Conservation (phyloP, 2,888 invertebrate species). For the Lycocerus yunnanus region DNA sequence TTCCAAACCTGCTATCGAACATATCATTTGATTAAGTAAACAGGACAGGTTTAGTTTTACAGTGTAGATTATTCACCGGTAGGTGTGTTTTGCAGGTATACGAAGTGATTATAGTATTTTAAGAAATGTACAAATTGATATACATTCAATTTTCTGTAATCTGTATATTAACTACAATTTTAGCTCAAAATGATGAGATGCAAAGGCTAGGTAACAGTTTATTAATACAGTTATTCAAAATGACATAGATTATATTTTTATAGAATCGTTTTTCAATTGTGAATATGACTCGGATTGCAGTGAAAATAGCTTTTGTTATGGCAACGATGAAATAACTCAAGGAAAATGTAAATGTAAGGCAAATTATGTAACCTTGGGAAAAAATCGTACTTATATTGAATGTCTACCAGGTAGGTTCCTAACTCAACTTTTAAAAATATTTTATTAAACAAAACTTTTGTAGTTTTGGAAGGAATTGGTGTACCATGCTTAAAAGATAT, state of each 20-base stretch:
- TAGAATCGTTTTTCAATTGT: conserved; percentile 39
- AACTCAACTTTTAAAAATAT: neutral
- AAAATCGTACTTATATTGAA: conserved; percentile 51
- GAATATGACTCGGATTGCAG: conserved; percentile 44
- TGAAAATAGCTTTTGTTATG: conserved; percentile 49
- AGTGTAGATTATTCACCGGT: neutral
- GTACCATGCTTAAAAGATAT: conserved; percentile 45
- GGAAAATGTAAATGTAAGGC: conserved; percentile 54
- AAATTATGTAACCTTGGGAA: conserved; percentile 50
- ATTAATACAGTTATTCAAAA: neutral
- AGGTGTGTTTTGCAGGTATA: neutral
- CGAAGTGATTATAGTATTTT: neutral
- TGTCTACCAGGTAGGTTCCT: conserved; percentile 50
- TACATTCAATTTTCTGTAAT: neutral
- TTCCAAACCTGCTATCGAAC: neutral
- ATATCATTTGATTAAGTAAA: neutral
- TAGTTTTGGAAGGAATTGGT: conserved; percentile 42
- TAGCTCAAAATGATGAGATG: neutral
- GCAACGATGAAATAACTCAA: conserved; percentile 41
- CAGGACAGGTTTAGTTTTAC: neutral
- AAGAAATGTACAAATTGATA: neutral
- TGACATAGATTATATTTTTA: conserved; percentile 4
- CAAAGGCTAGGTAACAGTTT: neutral
- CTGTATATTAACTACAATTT: neutral
- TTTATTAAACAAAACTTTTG: neutral